phyloP scores from a whole-genome alignment of 2,797 vertebrate genomes.

The Malurus splendens region DNA sequence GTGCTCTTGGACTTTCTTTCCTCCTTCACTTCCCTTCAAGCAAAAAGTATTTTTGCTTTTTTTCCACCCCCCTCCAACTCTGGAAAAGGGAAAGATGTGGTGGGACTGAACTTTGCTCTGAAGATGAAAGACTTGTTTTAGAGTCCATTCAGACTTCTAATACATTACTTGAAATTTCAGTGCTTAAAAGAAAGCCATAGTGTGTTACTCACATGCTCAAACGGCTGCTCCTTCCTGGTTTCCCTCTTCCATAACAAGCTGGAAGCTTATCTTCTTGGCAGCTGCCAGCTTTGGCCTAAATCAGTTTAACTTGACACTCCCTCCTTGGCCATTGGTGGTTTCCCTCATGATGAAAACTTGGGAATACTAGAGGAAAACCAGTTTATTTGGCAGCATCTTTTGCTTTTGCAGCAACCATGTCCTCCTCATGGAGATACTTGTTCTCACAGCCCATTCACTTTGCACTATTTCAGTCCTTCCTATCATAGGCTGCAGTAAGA shows the following conservation, averaged over 20 bases:
- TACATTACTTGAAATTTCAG: background rate
- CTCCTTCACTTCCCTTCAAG: background rate
- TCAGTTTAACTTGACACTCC: background rate
- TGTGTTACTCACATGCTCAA: background rate
- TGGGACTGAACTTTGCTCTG: background rate
- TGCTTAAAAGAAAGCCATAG: background rate
- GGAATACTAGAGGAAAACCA: background rate
- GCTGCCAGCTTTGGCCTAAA: background rate
- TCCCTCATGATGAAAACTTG: background rate
- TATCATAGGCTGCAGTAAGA: background rate
- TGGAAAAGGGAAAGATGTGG: background rate
- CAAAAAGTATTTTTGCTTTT: background rate
- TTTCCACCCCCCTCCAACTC: rapidly evolving
- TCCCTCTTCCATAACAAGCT: background rate
- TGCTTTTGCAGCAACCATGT: background rate
- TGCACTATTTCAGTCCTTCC: background rate
- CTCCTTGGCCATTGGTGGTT: background rate
- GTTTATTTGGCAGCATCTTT: background rate
- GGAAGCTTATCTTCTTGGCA: background rate
- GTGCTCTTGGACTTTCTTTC: background rate
- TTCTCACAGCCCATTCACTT: background rate
- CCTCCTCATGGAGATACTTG: background rate
- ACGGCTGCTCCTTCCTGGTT: background rate
- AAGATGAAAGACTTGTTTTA: background rate
- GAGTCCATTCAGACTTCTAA: background rate